These are phyloP conservation scores for Carlito syrichta DNA, from an alignment of 2,113 vertebrate species.

Conservation along the genomic window DNA sequence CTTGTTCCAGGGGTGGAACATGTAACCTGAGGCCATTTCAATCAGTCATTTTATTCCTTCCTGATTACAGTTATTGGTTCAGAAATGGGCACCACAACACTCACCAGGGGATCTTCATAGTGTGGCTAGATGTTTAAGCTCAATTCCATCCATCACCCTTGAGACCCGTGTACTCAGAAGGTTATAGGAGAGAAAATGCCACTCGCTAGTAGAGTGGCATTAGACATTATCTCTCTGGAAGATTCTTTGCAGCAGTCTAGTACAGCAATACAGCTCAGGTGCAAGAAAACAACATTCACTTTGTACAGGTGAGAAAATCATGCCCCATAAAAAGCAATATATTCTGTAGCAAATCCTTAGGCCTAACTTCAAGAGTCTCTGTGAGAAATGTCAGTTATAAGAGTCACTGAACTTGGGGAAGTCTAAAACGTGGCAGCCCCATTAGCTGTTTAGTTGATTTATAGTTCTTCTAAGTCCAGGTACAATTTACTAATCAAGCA, in stretches of 20 bases:
- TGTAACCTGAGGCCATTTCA: neutral
- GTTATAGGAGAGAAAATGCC: neutral
- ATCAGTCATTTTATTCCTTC: neutral
- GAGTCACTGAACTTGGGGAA: neutral
- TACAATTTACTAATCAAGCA: neutral
- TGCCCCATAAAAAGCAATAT: neutral
- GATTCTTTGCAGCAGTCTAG: neutral
- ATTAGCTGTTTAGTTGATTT: neutral
- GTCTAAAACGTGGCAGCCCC: neutral
- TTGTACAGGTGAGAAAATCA: neutral
- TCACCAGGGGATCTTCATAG: neutral
- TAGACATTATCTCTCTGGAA: neutral
- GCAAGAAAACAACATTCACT: neutral
- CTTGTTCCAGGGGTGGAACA: neutral
- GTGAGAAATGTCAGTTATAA: neutral
- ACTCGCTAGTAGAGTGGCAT: neutral
- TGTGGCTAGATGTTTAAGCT: neutral
- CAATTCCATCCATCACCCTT: neutral
- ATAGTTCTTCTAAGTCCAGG: neutral
- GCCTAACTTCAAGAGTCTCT: neutral
- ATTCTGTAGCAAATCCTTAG: neutral
- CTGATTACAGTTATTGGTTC: neutral
- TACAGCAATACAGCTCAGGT: neutral
- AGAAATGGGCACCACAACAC: neutral
- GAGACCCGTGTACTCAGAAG: neutral